These are phyloP conservation scores for Neopipo cinnamomea DNA, from an alignment of 2,113 vertebrate species.

Conservation along the genomic window DNA sequence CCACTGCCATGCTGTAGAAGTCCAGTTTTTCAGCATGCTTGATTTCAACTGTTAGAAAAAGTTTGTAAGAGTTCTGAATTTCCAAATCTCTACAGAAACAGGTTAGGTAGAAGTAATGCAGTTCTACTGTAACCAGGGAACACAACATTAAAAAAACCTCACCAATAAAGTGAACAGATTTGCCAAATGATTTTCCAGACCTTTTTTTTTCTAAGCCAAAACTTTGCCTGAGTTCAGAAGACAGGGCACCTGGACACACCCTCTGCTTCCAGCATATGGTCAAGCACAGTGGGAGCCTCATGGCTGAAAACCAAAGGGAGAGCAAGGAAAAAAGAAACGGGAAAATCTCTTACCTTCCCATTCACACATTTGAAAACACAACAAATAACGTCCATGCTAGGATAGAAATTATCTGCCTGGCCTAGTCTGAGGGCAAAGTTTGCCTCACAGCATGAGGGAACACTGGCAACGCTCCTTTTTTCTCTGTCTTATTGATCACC, in stretches of 20 bases:
- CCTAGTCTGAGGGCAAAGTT: background rate
- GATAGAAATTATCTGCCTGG: background rate
- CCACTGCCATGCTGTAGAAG: background rate
- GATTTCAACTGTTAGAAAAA: background rate
- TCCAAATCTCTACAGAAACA: background rate
- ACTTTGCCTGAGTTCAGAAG: background rate
- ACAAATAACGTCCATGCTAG: background rate
- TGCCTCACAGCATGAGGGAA: background rate
- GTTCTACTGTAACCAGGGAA: background rate
- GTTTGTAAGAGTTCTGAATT: background rate
- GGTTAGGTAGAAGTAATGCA: background rate
- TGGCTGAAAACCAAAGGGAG: background rate
- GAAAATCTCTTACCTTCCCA: background rate
- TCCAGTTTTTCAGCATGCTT: background rate
- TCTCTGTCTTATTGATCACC: background rate
- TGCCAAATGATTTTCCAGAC: background rate
- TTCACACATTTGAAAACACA: background rate
- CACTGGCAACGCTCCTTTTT: fast-evolving
- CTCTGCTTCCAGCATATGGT: background rate
- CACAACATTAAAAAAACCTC: background rate
- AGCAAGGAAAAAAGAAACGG: fast-evolving
- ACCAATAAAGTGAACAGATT: background rate
- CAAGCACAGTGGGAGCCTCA: background rate
- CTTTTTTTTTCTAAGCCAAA: background rate
- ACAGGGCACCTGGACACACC: background rate